Conservation (phyloP, 2,888 invertebrate species). For the Elmis aenea region DNA sequence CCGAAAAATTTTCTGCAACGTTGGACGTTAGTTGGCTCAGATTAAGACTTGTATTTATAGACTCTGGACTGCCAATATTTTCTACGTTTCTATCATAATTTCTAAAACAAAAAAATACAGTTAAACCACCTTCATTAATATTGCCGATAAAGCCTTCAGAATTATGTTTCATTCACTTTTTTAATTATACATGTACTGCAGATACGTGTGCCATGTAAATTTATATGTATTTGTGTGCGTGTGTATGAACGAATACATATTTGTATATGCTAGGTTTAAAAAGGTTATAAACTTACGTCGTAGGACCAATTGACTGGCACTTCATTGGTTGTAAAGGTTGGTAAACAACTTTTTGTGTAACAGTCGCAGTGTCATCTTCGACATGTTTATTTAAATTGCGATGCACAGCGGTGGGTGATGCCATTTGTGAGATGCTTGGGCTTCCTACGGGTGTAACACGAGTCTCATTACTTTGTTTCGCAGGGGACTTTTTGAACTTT, state of each 20-base stretch:
- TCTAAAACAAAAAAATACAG: slow-evolving; percentile 14
- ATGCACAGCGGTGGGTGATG: slow-evolving; percentile 12
- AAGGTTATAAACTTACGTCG: slow-evolving; percentile 26
- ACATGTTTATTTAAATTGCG: slow-evolving; percentile 11
- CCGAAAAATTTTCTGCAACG: slow-evolving; percentile 50
- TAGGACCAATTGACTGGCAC: slow-evolving; percentile 43
- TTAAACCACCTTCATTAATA: slow-evolving; percentile 5
- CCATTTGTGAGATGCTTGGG: slow-evolving; percentile 9
- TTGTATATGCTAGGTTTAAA: neutral
- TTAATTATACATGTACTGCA: neutral
- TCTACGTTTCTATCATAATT: slow-evolving; percentile 24
- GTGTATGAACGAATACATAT: neutral
- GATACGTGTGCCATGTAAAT: neutral
- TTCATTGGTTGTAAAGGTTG: slow-evolving; percentile 50
- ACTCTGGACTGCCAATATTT: slow-evolving; percentile 28
- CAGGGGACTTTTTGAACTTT: slow-evolving; percentile 68
- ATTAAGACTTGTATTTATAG: slow-evolving; percentile 36
- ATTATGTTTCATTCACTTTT: too few species aligned
- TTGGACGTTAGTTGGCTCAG: slow-evolving; percentile 34
- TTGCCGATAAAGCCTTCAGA: too few species aligned
- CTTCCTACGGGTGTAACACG: slow-evolving; percentile 2
- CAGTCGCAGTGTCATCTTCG: slow-evolving; percentile 20
- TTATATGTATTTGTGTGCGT: too few species aligned
- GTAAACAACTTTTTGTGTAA: slow-evolving; percentile 45
- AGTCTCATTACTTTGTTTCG: slow-evolving; percentile 12